phyloP scores from a whole-genome alignment of 2,888 invertebrate species.

The Eupithecia centaureata region DNA sequence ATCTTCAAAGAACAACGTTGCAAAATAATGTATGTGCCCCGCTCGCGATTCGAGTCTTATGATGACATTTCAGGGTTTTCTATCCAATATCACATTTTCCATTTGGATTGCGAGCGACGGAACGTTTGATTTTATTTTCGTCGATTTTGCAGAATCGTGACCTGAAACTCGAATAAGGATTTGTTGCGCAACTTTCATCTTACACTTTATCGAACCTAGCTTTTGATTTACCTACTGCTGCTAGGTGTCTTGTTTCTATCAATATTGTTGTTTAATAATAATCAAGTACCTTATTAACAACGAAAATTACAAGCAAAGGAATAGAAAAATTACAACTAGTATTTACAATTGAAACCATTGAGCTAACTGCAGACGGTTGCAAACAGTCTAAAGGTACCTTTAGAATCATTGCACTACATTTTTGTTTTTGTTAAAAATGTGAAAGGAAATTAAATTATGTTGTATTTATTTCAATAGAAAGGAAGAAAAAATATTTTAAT shows the following conservation, averaged over 20 bases:
- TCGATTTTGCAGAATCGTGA: slow-evolving; percentile 75
- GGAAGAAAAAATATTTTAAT: too few relatives aligned
- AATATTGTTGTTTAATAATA: slow-evolving; percentile 30
- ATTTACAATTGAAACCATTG: too few relatives aligned
- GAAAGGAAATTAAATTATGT: background rate
- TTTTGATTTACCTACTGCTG: slow-evolving; percentile 48
- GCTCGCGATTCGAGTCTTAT: slow-evolving; percentile 55
- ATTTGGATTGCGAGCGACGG: slow-evolving; percentile 61
- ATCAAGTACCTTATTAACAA: background rate
- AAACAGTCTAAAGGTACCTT: too few relatives aligned
- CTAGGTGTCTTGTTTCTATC: slow-evolving; percentile 43
- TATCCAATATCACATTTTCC: slow-evolving; percentile 71
- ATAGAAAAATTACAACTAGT: too few relatives aligned
- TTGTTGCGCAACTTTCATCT: slow-evolving; percentile 69
- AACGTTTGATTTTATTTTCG: slow-evolving; percentile 76
- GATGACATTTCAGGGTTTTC: slow-evolving; percentile 62
- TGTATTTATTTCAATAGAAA: too few relatives aligned
- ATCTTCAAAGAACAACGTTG: slow-evolving; percentile 17
- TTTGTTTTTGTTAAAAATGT: background rate
- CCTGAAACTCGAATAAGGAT: slow-evolving; percentile 69
- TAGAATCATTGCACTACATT: too few relatives aligned
- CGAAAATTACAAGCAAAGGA: too few relatives aligned
- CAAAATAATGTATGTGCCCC: slow-evolving; percentile 39
- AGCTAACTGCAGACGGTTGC: background rate
- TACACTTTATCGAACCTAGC: slow-evolving; percentile 57